Base-by-base conservation (phyloP, 2,113 vertebrate species). In the Heloderma charlesbogerti region DNA sequence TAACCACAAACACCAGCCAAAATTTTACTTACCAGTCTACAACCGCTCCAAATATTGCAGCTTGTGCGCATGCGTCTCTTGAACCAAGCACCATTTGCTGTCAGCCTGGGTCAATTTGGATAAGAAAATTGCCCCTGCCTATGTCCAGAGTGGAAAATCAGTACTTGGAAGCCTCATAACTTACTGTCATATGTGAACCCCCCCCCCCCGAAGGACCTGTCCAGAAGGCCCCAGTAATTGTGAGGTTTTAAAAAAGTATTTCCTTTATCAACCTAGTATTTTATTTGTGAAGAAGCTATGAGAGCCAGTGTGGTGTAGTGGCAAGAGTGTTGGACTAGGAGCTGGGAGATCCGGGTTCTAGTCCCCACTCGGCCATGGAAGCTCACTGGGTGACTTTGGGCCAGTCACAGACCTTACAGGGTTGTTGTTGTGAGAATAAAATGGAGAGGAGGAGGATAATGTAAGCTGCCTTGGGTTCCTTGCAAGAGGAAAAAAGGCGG, bases 251-350 rank as follows among this genome's bases (percentile, higher is more conserved):
- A 87, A 60, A 29, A 40, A 31, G 60, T 83, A 48, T 94, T 81
- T 87, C 51, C 29, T 10, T 57, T 31, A 10, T 67, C 85, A 67
- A 54, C 57, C 86, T 90, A 72, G 67, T 93, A 45, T 90, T 96
- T 54, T 94, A 84, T 34, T 34, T 72, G 82, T 57, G 20, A 54
- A 90, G 75, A 71, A 89, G 78, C 67, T 78, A 78, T n/a, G n/a
- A n/a, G n/a, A n/a, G n/a, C n/a, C n/a, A n/a, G n/a, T n/a, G n/a
- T n/a, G n/a, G n/a, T n/a, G n/a, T n/a, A n/a, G n/a, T n/a, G n/a
- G n/a, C n/a, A n/a, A n/a, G n/a, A n/a, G n/a, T n/a, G n/a, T n/a
- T n/a, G n/a, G n/a, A n/a, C n/a, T n/a, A n/a, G n/a, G n/a, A n/a
- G n/a, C n/a, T n/a, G n/a, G n/a, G n/a, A n/a, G n/a, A n/a, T n/a